These are phyloP conservation scores for Dendroctonus ponderosae DNA, from an alignment of 1,140 invertebrate species.

Conservation along the genomic window DNA sequence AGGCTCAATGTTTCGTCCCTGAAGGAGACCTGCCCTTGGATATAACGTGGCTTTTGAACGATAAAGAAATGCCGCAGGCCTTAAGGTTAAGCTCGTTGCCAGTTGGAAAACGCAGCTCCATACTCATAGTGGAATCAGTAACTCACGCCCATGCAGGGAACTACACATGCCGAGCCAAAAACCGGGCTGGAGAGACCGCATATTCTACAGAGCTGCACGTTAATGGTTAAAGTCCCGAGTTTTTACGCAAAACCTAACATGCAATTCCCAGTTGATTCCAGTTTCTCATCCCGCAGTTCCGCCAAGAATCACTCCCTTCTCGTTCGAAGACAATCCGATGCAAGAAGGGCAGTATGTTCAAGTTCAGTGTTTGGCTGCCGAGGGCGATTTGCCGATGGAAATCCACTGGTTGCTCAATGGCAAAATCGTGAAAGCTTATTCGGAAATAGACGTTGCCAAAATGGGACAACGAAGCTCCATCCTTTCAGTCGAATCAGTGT, in stretches of 20 bases:
- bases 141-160: conserved; percentile 71
- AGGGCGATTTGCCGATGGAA: conserved; percentile 45
- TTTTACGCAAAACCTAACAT: not conserved
- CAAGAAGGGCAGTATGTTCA: conserved; percentile 52
- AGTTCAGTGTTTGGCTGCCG: conserved; percentile 42
- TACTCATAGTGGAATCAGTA: conserved; percentile 72
- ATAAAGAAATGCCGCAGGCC: conserved; percentile 38
- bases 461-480: conserved; percentile 69
- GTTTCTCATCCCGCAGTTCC: conserved; percentile 37
- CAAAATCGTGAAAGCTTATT: conserved; percentile 37
- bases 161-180: conserved; percentile 78
- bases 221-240: conserved; percentile 54
- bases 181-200: conserved; percentile 68
- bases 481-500: conserved; percentile 73
- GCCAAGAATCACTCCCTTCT: conserved; percentile 68
- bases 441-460: conserved; percentile 48
- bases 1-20: conserved; percentile 61
- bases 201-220: conserved; percentile 67
- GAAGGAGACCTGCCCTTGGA: conserved; percentile 69
- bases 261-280: not conserved
- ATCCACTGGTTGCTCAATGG: conserved; percentile 55
- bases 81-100: no score
- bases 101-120: conserved; percentile 48
- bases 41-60: conserved; percentile 63
- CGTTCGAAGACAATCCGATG: conserved; percentile 60